Conservation (phyloP, 92 coral and sea anemone species). For the Heliopora coerulea region DNA sequence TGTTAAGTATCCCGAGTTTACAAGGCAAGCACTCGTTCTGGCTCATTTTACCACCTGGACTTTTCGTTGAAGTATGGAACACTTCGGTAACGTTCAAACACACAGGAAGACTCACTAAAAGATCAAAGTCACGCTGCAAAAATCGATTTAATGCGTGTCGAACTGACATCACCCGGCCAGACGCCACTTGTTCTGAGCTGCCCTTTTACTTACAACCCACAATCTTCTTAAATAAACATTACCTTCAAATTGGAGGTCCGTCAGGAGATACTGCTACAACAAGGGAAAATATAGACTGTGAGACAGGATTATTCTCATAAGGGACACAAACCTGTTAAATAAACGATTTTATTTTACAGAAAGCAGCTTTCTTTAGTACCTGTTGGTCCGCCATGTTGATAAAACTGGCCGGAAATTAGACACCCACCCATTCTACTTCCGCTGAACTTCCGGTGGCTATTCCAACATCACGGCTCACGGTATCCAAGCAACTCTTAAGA, state of each 20-base stretch:
- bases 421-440: no score
- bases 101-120: no score
- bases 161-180: neutral
- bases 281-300: constrained; percentile 34
- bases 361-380: neutral
- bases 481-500: no score
- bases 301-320: neutral
- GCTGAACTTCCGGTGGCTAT: no score
- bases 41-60: no score
- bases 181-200: neutral
- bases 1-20: no score
- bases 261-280: constrained; percentile 81
- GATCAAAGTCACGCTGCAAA: no score
- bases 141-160: neutral
- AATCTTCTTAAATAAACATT: constrained; percentile 35
- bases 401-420: constrained; percentile 10
- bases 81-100: no score
- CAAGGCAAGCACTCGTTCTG: no score
- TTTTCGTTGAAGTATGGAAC: no score
- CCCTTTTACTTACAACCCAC: neutral
- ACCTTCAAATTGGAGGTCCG: constrained; percentile 96
- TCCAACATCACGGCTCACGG: no score
- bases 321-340: neutral
- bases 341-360: neutral
- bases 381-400: constrained; percentile 34